phyloP scores from a whole-genome alignment of 2,113 vertebrate species.

The Pterocles orientalis region DNA sequence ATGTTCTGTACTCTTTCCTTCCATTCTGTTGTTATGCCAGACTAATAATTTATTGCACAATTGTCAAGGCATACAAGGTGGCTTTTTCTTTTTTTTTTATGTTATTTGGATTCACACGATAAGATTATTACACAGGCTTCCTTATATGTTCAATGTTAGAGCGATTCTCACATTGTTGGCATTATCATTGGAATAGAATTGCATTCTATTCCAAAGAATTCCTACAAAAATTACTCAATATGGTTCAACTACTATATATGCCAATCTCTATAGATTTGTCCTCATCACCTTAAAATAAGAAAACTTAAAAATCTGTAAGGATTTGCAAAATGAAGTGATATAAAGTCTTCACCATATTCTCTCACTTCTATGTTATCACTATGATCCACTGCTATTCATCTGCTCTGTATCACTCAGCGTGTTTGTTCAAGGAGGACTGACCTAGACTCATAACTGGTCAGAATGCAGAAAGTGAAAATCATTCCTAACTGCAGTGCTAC shows the following conservation, averaged over 20 bases:
- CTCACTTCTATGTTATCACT: not conserved
- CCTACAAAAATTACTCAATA: not conserved
- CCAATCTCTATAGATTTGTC: not conserved
- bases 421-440: not conserved
- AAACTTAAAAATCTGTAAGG: not conserved
- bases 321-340: not conserved
- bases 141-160: not conserved
- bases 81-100: not conserved
- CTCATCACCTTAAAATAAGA: not conserved
- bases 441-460: not conserved
- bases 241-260: not conserved
- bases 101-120: not conserved
- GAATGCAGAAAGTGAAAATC: not conserved
- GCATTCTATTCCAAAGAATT: not conserved
- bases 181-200: not conserved
- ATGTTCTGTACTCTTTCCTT: not conserved
- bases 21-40: not conserved
- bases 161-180: not conserved
- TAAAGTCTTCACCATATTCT: not conserved
- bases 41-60: not conserved
- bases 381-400: not conserved
- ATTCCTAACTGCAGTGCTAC: not conserved
- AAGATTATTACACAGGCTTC: not conserved
- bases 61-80: not conserved
- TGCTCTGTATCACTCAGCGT: not conserved